Percentiles rank a stretch among this genome's conserved stretches.
Conservation (phyloP, 2,113 vertebrate genomes). For the Pollimyrus isidori region DNA sequence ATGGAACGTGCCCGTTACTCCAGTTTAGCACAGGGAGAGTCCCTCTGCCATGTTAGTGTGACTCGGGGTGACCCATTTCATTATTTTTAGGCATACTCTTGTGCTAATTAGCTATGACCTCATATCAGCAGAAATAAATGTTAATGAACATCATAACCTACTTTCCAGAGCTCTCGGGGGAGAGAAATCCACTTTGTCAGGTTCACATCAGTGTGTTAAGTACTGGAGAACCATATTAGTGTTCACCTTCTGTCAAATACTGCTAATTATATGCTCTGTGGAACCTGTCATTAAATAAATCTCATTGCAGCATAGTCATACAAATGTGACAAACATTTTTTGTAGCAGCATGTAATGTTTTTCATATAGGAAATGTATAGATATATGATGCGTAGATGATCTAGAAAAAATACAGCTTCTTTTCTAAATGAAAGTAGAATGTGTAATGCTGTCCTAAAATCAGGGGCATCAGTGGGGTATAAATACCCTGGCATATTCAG, state of each 20-base stretch:
- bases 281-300: neutral
- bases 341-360: neutral
- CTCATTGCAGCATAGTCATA: neutral
- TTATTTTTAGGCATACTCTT: conserved; percentile 27
- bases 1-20: neutral
- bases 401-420: neutral
- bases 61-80: conserved; percentile 31
- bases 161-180: conserved; percentile 21
- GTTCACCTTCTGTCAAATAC: neutral
- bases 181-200: neutral
- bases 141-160: conserved; percentile 31
- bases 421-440: neutral
- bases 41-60: neutral
- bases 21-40: neutral
- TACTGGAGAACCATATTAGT: neutral
- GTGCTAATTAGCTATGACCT: conserved; percentile 35
- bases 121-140: conserved; percentile 27
- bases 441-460: neutral
- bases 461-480: neutral
- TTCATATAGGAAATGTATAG: neutral
- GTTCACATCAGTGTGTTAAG: neutral
- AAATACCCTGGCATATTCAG: neutral
- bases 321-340: neutral
- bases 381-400: neutral
- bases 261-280: neutral